These are phyloP conservation scores for Corythaixoides concolor DNA, from an alignment of 2,113 vertebrate genomes.

Conservation along the genomic window DNA sequence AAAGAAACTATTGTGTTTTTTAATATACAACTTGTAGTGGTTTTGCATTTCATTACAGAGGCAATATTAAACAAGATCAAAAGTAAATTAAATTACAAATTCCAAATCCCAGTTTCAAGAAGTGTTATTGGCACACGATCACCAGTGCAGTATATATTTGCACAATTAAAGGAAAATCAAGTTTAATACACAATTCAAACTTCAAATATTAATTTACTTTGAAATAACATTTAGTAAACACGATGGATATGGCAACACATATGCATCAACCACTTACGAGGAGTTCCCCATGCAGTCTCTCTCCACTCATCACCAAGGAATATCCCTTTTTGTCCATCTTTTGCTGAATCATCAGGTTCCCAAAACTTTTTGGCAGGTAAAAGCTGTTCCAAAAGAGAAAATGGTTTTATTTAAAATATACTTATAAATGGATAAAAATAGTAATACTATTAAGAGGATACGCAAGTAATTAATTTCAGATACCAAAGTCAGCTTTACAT, in stretches of 20 bases:
- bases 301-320: constrained; percentile 97
- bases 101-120: not conserved
- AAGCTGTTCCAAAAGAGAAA: constrained; percentile 77
- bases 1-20: not conserved
- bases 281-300: constrained; percentile 95
- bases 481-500: not conserved
- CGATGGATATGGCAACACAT: not conserved
- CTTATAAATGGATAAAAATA: not conserved
- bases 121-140: not conserved
- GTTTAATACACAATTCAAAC: not conserved
- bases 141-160: not conserved
- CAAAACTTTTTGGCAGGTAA: constrained; percentile 98
- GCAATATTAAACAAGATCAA: not conserved
- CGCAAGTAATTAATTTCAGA: not conserved
- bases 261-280: constrained; percentile 83
- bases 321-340: constrained; percentile 98
- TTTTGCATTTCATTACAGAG: not conserved
- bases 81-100: not conserved
- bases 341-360: constrained; percentile 97
- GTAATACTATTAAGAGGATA: not conserved
- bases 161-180: not conserved
- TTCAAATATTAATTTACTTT: not conserved
- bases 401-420: not conserved
- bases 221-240: not conserved
- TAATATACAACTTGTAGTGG: not conserved